Conservation (phyloP, 2,113 vertebrate genomes). For the Dipodomys ordii region DNA sequence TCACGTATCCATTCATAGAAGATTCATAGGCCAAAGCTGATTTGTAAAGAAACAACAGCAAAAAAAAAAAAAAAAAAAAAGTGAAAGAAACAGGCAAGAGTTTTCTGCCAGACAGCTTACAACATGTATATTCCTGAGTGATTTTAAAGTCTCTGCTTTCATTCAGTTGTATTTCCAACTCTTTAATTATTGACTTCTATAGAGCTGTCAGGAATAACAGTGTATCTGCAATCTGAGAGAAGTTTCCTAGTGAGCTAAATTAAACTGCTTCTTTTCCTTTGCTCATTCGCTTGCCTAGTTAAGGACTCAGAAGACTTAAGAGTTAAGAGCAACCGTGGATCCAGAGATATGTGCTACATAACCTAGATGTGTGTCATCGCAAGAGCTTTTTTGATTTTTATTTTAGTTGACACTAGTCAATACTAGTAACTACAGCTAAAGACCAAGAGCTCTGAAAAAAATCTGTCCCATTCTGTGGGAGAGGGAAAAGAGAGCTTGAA, state of each 20-base stretch:
- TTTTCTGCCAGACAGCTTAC: conserved; percentile 38
- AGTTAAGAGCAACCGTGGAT: background rate
- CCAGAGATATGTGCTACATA: background rate
- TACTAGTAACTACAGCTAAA: background rate
- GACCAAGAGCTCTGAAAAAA: background rate
- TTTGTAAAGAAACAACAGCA: conserved; percentile 47
- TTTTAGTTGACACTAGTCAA: background rate
- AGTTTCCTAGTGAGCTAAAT: conserved; percentile 38
- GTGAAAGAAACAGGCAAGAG: background rate
- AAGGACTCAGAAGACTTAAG: background rate
- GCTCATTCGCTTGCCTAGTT: background rate
- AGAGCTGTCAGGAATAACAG: conserved; percentile 34
- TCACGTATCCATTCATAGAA: background rate
- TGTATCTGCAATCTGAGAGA: conserved; percentile 49
- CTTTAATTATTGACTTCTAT: conserved; percentile 61
- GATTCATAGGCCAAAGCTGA: conserved; percentile 20
- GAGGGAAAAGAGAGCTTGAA: background rate
- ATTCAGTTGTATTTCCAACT: conserved; percentile 57
- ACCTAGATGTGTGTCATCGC: background rate
- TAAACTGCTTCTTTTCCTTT: conserved; percentile 39
- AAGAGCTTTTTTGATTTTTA: background rate
- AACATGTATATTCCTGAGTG: background rate
- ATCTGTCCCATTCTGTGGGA: background rate
- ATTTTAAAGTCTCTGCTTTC: conserved; percentile 53
- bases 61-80: background rate